These are phyloP conservation scores for Drosophila affinis DNA, from an alignment of 2,888 invertebrate species.

Conservation along the genomic window DNA sequence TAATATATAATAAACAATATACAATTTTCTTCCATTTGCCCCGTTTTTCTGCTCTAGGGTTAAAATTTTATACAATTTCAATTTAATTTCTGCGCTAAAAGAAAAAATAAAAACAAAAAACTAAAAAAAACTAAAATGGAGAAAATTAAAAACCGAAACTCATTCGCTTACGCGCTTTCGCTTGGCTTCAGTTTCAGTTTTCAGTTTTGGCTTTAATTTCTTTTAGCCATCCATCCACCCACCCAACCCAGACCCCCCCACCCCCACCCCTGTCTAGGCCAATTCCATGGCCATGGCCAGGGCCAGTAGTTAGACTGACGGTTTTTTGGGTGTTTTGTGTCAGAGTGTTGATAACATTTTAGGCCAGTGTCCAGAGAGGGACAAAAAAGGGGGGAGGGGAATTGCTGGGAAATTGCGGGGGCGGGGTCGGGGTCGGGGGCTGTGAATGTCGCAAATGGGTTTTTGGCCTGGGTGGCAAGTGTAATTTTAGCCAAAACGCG, in stretches of 20 bases:
- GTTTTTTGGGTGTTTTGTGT: constrained; percentile 31
- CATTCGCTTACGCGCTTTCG: constrained; percentile 60
- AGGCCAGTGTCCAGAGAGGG: background rate
- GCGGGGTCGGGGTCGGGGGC: background rate
- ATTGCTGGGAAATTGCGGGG: background rate
- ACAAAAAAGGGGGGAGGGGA: too few species aligned
- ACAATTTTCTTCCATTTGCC: too few species aligned
- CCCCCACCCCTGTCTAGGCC: constrained; percentile 4
- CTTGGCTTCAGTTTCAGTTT: constrained; percentile 45
- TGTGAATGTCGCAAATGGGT: constrained; percentile 26
- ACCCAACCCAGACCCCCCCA: background rate
- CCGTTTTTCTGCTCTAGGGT: constrained; percentile 28
- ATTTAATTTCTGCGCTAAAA: constrained; percentile 52
- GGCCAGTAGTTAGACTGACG: constrained; percentile 28
- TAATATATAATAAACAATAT: too few species aligned
- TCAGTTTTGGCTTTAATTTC: constrained; percentile 31
- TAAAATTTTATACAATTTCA: constrained; percentile 54
- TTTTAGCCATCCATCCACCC: constrained; percentile 16
- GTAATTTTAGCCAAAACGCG: constrained; percentile 48
- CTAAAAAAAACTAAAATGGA: background rate
- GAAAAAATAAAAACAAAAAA: constrained; percentile 5
- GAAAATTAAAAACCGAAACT: constrained; percentile 29
- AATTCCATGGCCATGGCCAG: constrained; percentile 35
- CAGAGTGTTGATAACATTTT: constrained; percentile 49
- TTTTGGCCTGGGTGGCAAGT: constrained; percentile 46